These are phyloP conservation scores for Drosophila monieri DNA, from an alignment of 2,888 invertebrate species.

Conservation along the genomic window DNA sequence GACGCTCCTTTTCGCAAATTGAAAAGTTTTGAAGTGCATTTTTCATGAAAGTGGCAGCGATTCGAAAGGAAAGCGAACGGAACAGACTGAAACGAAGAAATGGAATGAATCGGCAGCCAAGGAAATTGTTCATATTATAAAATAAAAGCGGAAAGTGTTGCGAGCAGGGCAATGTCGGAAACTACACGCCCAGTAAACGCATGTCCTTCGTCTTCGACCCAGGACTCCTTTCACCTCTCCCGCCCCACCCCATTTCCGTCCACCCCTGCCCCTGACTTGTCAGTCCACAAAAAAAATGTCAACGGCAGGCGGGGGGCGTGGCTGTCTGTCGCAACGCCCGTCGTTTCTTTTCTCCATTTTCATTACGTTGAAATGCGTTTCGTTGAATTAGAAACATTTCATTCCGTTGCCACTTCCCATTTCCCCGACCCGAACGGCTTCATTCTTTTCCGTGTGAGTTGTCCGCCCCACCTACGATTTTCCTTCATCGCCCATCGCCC, in stretches of 20 bases:
- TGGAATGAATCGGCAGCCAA: slow-evolving; percentile 36
- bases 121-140: slow-evolving; percentile 79
- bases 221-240: not conserved
- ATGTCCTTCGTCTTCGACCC: slow-evolving; percentile 49
- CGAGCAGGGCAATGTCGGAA: slow-evolving; percentile 74
- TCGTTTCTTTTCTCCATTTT: slow-evolving; percentile 58
- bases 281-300: slow-evolving; percentile 44
- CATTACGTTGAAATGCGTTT: slow-evolving; percentile 75
- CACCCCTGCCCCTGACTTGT: slow-evolving; percentile 13
- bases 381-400: slow-evolving; percentile 74
- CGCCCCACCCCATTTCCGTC: not conserved
- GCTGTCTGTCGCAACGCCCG: slow-evolving; percentile 31
- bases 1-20: slow-evolving; percentile 59
- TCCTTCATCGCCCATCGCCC: not conserved
- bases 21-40: slow-evolving; percentile 77
- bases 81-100: slow-evolving; percentile 1
- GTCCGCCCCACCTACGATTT: not conserved
- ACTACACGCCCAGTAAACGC: slow-evolving; percentile 66
- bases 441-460: slow-evolving; percentile 29
- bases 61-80: slow-evolving; percentile 40
- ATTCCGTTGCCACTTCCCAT: slow-evolving; percentile 31
- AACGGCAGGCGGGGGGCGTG: slow-evolving; percentile 45
- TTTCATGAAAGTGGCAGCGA: slow-evolving; percentile 68
- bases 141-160: slow-evolving; percentile 77
- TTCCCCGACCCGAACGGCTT: slow-evolving; percentile 16